phyloP scores from a whole-genome alignment of 2,113 vertebrate species.

The Hyaena hyaena region DNA sequence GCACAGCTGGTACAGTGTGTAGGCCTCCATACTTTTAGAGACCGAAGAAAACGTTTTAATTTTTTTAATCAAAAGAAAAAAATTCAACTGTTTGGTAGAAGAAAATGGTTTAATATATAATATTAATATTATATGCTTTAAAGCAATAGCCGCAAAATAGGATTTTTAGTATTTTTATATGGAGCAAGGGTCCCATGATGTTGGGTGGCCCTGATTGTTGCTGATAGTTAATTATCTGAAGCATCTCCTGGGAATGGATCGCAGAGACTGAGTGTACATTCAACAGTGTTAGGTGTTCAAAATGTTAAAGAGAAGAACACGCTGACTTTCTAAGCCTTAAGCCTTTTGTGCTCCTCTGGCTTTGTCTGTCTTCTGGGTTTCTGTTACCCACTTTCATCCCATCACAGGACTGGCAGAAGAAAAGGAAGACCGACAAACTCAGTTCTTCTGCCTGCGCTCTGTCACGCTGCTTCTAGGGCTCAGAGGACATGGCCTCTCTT shows the following conservation, averaged over 20 bases:
- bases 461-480: background rate
- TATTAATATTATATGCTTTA: background rate
- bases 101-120: background rate
- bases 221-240: background rate
- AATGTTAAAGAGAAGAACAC: background rate
- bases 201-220: background rate
- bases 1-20: background rate
- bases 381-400: background rate
- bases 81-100: background rate
- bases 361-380: background rate
- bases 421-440: background rate
- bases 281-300: background rate
- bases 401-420: background rate
- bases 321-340: background rate
- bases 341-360: background rate
- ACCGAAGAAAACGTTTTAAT: background rate
- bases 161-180: background rate
- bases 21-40: background rate
- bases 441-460: background rate
- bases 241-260: background rate
- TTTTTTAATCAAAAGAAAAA: conserved; percentile 17
- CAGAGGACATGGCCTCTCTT: background rate
- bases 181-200: background rate
- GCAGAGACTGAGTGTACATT: background rate
- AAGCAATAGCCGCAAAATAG: background rate